Evolutionary conservation across 2,888 invertebrate genomes (phyloP), one percentile per base, ranked within the genome.

Genomic region (Pseudanteris insignis): DNA sequence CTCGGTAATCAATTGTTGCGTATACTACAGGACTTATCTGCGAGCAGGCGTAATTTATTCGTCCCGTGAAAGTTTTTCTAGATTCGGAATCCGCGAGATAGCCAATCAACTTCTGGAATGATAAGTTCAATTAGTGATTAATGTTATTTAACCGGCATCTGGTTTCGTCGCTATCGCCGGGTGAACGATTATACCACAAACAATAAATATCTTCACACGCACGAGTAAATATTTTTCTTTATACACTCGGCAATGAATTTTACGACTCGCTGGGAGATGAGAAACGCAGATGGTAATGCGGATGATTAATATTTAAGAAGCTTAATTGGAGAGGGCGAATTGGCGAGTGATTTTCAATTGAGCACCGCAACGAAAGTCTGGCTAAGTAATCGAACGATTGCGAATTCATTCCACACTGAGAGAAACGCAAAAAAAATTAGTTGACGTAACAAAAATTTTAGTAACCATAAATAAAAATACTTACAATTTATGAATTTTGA

Each of bases 121-220:
- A 47, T 47, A 29, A 30, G 25, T 37, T 21, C 30, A 37, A 30
- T 47, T 30, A 37, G 21, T 30, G 47, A 47, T 47, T 24, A 37
- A 47, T 30, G 24, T 37, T 13, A 18, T 21, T 13, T 10, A 24
- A 12, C 18, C 18, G 7, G 12, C 32, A 43, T 18, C 24, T 43
- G 43, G 12, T 14, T 14, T 40, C 29, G 18, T 2, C 14, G 18
- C 11, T 40, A 40, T 18, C 14, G 15, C 3, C n/a, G n/a, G n/a
- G 25, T 5, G 14, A 36, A 46, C 28, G 28, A 46, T 46, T 34
- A 18, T 26, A 26, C 3, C 11, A 24, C 15, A 10, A 44, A 46
- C 28, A 28, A 46, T 12, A 36, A 43, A 43, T 43, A 32, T 37
- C 24, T 37, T 25, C 37, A 4, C 6, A 4, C 18, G 12, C 37